Evolutionary conservation across 2,888 invertebrate species (phyloP).

Genomic region (Drosophila infuscata): DNA sequence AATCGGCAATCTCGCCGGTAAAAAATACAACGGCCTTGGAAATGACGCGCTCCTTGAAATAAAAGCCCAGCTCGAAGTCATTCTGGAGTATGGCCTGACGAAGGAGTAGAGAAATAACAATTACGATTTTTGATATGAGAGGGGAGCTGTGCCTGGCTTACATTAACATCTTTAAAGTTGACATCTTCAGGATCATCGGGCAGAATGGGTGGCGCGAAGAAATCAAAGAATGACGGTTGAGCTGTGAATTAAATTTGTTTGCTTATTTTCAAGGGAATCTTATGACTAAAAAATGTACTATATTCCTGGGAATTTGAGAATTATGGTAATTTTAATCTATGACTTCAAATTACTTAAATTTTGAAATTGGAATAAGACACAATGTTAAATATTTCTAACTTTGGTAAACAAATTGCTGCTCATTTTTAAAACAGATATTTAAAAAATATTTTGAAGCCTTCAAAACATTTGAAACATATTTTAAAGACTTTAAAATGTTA

Average conservation of each 20-base stretch:
- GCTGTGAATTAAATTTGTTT: slow-evolving; percentile 17
- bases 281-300: not conserved
- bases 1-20: slow-evolving; percentile 92
- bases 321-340: not conserved
- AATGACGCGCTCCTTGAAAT: slow-evolving; percentile 97
- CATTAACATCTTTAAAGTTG: slow-evolving; percentile 78
- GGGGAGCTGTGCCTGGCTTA: slow-evolving; percentile 14
- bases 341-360: not conserved
- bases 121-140: not conserved
- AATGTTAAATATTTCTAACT: not conserved
- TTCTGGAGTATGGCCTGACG: slow-evolving; percentile 85
- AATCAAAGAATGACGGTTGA: slow-evolving; percentile 91
- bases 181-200: slow-evolving; percentile 77
- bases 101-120: not conserved
- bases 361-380: too few relatives aligned
- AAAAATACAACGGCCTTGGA: slow-evolving; percentile 95
- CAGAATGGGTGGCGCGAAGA: slow-evolving; percentile 79
- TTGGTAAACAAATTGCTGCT: too few relatives aligned
- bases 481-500: not conserved
- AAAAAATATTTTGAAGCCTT: not conserved
- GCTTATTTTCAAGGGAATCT: not conserved
- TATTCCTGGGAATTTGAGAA: not conserved
- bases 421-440: not conserved
- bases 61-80: slow-evolving; percentile 99
- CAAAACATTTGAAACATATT: not conserved